Conservation (phyloP, 1,140 invertebrate species). For the Heliconius himera region DNA sequence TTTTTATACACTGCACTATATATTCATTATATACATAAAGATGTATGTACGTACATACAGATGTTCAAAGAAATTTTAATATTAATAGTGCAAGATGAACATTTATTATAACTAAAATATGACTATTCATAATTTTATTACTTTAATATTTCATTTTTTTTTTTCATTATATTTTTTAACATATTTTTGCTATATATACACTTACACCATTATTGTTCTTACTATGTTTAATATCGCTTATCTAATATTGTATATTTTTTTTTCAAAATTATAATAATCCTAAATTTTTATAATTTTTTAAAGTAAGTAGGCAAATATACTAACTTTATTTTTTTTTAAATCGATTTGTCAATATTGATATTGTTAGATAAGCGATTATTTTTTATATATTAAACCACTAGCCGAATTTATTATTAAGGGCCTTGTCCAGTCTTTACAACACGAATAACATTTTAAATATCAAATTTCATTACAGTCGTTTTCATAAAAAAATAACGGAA, state of each 20-base stretch:
- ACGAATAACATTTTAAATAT: neutral
- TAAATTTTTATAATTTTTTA: neutral
- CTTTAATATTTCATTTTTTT: neutral
- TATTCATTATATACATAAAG: too few relatives aligned
- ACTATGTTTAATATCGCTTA: neutral
- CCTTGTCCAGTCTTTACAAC: conserved; percentile 28
- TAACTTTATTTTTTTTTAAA: neutral
- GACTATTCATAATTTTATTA: neutral
- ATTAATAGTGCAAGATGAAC: neutral
- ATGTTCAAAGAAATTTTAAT: neutral
- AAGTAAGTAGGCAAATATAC: neutral
- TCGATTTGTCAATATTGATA: neutral
- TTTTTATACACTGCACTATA: conserved; percentile 16
- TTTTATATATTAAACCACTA: conserved; percentile 12
- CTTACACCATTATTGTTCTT: conserved; percentile 1
- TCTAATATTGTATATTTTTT: neutral
- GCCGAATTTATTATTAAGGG: conserved; percentile 25
- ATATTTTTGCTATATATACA: neutral
- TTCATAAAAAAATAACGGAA: too few relatives aligned
- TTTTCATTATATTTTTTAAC: neutral
- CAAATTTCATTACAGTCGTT: too few relatives aligned
- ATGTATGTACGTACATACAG: neutral
- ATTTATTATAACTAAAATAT: neutral
- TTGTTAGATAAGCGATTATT: conserved; percentile 1
- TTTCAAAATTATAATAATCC: neutral